phyloP scores from a whole-genome alignment of 2,888 invertebrate species.

The Bimastos eiseni region DNA sequence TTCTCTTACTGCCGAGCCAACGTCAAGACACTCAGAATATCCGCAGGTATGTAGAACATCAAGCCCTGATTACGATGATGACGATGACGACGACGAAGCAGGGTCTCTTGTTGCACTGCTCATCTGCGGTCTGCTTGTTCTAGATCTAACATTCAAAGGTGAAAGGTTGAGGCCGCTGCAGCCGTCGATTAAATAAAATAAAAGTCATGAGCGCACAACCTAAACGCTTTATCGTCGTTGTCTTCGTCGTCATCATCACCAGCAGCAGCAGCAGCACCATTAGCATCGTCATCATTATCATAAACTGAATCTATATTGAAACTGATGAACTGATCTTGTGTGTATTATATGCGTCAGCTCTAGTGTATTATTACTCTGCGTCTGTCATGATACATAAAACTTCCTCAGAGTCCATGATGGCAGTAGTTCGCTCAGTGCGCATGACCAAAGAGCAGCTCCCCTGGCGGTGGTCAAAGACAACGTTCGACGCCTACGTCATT shows the following conservation, averaged over 20 bases:
- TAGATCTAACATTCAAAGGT: too few species aligned
- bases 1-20: slow-evolving; percentile 1
- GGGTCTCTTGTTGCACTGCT: not conserved
- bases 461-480: not conserved
- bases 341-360: not conserved
- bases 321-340: not conserved
- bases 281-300: not conserved
- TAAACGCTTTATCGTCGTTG: not conserved
- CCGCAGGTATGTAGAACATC: not conserved
- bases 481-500: not conserved
- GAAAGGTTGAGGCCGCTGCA: too few species aligned
- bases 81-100: not conserved
- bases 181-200: too few species aligned
- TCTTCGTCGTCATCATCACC: slow-evolving; percentile 23
- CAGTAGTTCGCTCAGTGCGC: not conserved
- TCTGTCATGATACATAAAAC: not conserved
- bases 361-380: not conserved
- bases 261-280: slow-evolving; percentile 25
- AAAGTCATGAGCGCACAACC: too few species aligned
- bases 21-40: not conserved
- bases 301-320: not conserved
- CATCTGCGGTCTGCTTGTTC: not conserved
- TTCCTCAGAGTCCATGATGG: slow-evolving; percentile 14
- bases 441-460: not conserved
- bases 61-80: not conserved